Base-by-base conservation (phyloP, 2,888 invertebrate genomes). In the Aphrophora alni region DNA sequence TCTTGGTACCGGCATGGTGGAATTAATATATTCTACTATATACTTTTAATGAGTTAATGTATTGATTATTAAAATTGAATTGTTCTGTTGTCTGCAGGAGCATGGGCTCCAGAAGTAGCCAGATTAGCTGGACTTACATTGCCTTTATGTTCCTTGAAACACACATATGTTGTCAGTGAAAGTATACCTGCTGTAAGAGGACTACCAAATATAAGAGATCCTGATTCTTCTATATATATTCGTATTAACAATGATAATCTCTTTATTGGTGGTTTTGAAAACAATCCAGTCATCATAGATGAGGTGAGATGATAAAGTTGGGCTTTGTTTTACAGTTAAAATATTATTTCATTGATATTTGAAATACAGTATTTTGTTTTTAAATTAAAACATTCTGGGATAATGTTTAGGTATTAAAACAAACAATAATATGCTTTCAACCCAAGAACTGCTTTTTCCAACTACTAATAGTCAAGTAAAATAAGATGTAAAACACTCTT, bases 241-340 rank as follows among this genome's bases (percentile, higher is more conserved):
- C 92, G 95, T 86, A 91, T 96, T 1, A 95, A 96, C 86, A 96
- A 96, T 0, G 95, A 96, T 85, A 92, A 94, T 0, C 92, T 97
- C 73, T 92, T 92, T 82, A 92, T 97, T 85, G 97, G 97, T 14
- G 97, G 97, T 0, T 98, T 97, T 87, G 97, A 98, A 88, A 88
- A 89, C 0, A 96, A 97, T 88, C 97, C 97, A 0, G 92, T 93
- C 82, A 91, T 97, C 85, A 88, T 97, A 76, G 93, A 95, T 86
- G 92, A 93, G 87, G 94, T 94, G 87, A 85, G n/a, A n/a, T n/a
- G n/a, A 85, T 10, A 69, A 10, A 12, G 14, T 14, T 44, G 44
- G 14, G 12, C 14, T 44, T 12, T 44, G 2, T 69, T 69, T 25
- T 2, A 14, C 1, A 14, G 4, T 68, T 68, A 4, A 14, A 69